These are phyloP conservation scores for Lepidurus arcticus DNA, from an alignment of 1,140 invertebrate genomes.

Conservation along the genomic window DNA sequence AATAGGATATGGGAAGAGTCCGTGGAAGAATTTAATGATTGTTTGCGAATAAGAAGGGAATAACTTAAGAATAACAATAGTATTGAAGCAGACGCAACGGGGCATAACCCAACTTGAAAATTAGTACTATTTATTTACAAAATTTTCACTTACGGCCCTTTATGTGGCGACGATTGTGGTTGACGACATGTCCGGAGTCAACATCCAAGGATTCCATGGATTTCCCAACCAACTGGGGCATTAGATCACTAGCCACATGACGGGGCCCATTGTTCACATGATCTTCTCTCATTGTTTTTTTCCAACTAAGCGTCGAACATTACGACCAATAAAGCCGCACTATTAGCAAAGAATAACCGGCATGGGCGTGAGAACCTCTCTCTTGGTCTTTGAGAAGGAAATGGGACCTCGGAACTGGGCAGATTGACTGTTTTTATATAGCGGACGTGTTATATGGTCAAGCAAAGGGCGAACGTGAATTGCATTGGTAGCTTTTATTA, in stretches of 20 bases:
- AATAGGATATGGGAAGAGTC: too few species aligned
- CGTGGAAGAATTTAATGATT: too few species aligned
- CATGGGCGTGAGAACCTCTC: neutral
- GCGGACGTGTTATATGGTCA: conserved; percentile 1
- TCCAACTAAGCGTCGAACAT: neutral
- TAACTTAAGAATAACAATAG: too few species aligned
- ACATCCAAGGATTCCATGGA: neutral
- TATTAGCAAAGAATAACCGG: neutral
- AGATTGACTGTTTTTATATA: neutral
- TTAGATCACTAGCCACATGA: neutral
- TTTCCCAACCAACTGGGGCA: neutral
- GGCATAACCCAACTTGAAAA: neutral
- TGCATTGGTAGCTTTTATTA: neutral
- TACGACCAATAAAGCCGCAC: neutral
- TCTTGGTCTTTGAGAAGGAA: neutral
- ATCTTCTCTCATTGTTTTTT: neutral
- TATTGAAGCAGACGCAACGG: neutral
- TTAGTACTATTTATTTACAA: neutral
- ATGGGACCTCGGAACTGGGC: neutral
- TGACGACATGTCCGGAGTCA: neutral
- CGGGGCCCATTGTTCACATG: neutral
- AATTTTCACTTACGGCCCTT: neutral
- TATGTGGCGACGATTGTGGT: neutral
- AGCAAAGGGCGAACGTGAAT: neutral
- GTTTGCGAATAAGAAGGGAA: too few species aligned